Evolutionary conservation across 2,113 vertebrate genomes (phyloP).

Genomic region (Pituophis catenifer): DNA sequence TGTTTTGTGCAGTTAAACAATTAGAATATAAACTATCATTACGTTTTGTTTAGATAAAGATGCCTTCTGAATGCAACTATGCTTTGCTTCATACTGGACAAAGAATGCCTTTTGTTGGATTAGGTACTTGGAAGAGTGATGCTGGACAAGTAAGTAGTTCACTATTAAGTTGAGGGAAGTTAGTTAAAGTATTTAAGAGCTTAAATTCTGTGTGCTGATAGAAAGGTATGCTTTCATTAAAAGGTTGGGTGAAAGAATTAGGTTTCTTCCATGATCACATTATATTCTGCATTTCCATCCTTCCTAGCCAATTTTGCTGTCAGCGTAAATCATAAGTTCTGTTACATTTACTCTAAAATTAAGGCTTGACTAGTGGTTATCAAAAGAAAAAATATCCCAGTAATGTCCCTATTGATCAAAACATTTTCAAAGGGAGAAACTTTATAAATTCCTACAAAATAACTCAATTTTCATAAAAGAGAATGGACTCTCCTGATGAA

Average conservation of each 20-base stretch:
- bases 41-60: conserved; percentile 65
- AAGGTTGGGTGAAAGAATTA: not conserved
- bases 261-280: not conserved
- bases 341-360: not conserved
- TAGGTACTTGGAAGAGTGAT: conserved; percentile 96
- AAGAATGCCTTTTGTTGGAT: conserved; percentile 92
- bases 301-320: not conserved
- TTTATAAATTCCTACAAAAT: not conserved
- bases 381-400: not conserved
- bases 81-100: conserved; percentile 82
- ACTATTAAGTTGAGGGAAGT: not conserved
- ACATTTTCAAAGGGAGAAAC: not conserved
- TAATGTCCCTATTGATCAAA: not conserved
- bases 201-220: not conserved
- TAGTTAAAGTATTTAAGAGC: not conserved
- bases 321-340: not conserved
- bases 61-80: conserved; percentile 71
- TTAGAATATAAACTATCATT: conserved; percentile 4
- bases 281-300: not conserved
- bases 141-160: conserved; percentile 80
- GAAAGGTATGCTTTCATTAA: not conserved
- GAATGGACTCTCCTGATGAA: not conserved
- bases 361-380: not conserved
- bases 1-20: not conserved
- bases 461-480: not conserved